Percentiles rank a stretch among this genome's conserved stretches.
phyloP scores from a whole-genome alignment of 2,113 vertebrate species.

The Lagopus muta region DNA sequence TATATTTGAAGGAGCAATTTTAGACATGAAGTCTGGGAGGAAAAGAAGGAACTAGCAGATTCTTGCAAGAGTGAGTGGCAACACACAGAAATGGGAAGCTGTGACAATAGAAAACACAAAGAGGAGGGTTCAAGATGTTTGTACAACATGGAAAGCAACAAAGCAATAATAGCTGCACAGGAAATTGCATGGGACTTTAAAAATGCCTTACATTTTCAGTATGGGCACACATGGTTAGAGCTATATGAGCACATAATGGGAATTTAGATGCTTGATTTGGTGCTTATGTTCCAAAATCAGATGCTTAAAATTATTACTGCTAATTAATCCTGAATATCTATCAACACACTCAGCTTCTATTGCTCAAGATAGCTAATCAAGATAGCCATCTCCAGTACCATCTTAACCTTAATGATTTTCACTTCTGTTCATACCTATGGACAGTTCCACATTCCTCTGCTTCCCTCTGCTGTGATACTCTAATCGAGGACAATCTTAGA shows the following conservation, averaged over 20 bases:
- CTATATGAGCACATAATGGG: background rate
- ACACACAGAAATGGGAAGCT: background rate
- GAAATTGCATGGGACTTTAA: background rate
- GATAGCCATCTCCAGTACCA: background rate
- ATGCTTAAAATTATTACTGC: background rate
- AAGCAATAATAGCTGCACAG: background rate
- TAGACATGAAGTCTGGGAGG: background rate
- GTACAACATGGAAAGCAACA: background rate
- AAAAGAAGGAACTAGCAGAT: background rate
- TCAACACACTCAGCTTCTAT: slow-evolving; percentile 2
- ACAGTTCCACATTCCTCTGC: slow-evolving; percentile 18
- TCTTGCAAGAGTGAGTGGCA: background rate
- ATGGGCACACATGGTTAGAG: background rate
- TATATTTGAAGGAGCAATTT: background rate
- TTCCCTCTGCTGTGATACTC: background rate
- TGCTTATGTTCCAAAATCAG: slow-evolving; percentile 2
- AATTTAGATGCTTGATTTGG: background rate
- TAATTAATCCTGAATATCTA: background rate
- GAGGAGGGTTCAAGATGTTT: background rate
- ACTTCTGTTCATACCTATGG: slow-evolving; percentile 16
- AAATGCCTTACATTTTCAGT: background rate
- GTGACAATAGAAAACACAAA: background rate
- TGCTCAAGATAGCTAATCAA: slow-evolving; percentile 26
- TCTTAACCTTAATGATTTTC: slow-evolving; percentile 42
- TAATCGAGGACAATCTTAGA: background rate